These are phyloP conservation scores for Neomicropteryx cornuta DNA, from an alignment of 1,140 invertebrate species.

Conservation along the genomic window DNA sequence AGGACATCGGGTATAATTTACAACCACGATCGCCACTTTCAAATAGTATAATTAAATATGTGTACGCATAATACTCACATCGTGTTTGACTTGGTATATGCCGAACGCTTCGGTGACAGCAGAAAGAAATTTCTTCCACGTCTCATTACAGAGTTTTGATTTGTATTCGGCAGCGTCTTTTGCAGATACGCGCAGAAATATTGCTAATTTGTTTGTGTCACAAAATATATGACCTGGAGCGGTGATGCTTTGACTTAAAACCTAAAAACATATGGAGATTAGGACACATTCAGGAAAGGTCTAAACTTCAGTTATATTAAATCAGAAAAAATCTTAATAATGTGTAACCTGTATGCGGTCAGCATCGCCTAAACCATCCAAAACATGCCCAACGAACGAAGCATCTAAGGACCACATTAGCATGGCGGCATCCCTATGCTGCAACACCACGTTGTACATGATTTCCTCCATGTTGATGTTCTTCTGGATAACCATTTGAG, in stretches of 20 bases:
- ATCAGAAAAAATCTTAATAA: slow-evolving; percentile 18
- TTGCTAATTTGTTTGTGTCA: slow-evolving; percentile 28
- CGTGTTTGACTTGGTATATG: slow-evolving; percentile 35
- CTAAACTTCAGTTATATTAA: slow-evolving; percentile 1
- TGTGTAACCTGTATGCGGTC: slow-evolving; percentile 29
- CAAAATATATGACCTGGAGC: slow-evolving; percentile 35
- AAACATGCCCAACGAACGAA: slow-evolving; percentile 22
- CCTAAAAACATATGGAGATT: no score
- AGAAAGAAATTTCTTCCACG: slow-evolving; percentile 35
- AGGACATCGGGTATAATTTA: no score
- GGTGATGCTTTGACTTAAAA: slow-evolving; percentile 27
- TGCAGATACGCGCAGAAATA: slow-evolving; percentile 32
- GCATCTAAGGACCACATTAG: slow-evolving; percentile 21
- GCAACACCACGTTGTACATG: slow-evolving; percentile 24
- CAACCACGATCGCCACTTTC: no score
- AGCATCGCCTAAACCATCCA: slow-evolving; percentile 30
- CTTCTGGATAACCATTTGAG: slow-evolving; percentile 21
- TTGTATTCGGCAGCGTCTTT: slow-evolving; percentile 23
- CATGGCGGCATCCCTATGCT: slow-evolving; percentile 25
- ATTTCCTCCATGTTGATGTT: slow-evolving; percentile 31
- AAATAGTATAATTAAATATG: no score
- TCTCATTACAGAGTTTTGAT: slow-evolving; percentile 33
- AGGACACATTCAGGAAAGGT: background rate
- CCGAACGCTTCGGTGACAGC: slow-evolving; percentile 42
- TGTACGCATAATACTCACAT: slow-evolving; percentile 36